Base-by-base conservation (phyloP, 2,888 invertebrate genomes). In the Euzophera pinguis region DNA sequence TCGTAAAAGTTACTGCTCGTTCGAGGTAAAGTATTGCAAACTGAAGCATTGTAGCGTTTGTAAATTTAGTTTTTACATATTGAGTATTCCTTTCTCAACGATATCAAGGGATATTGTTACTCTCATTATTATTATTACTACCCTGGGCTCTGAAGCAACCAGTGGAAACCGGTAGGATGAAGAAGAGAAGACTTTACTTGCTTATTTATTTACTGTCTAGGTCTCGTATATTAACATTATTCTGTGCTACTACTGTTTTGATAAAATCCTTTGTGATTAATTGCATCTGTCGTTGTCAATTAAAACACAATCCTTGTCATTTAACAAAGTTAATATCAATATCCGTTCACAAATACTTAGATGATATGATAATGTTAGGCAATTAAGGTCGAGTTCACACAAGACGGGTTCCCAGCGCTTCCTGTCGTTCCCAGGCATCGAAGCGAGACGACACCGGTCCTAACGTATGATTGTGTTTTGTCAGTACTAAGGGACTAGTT, bases 361-460 rank as follows among this genome's bases (percentile, higher is more conserved):
- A 38, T 49, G 13, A 38, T 29, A 38, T 32, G 49, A 50, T 27
- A 39, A 38, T 13, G 53, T 54, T 52, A 54, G 9, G 56, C 55
- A 53, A 58, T 60, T 56, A 56, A 54, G 53, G 50, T 12, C 48
- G 47, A 59, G 68, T 69, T 68, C 69, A 70, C 70, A 61, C 63
- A 69, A 63, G 54, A 57, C 53, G n/a, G 59, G 58, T 66, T 64
- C 67, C 67, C 65, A 61, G 64, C 62, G 63, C 61, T 57, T 61
- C 52, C 54, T 54, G 61, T 53, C 60, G 59, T 84, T 86, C 85
- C 67, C 85, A 86, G 69, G 79, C 84, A 69, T 32, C 78, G 68
- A 62, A 78, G 73, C 84, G 81, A 58, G 72, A 79, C 81, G 59
- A 52, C 62, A 61, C 57, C 64, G 59, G 62, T 57, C 56, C 58